These are phyloP conservation scores for Vulpes vulpes DNA, from an alignment of 2,113 vertebrate genomes.

Conservation along the genomic window DNA sequence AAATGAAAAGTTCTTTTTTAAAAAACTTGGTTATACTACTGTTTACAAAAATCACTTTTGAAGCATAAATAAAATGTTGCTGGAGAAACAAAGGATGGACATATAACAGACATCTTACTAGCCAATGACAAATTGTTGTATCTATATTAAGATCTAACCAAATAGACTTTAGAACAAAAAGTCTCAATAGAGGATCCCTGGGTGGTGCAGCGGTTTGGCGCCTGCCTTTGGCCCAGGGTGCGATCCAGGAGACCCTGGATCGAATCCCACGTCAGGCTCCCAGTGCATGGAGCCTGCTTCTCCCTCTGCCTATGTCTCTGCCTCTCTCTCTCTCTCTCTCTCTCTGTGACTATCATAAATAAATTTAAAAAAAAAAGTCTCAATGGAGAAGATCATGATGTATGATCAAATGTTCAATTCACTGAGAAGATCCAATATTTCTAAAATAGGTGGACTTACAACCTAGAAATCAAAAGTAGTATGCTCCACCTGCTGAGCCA, in stretches of 20 bases:
- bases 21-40: not conserved
- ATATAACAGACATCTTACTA: not conserved
- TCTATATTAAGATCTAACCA: not conserved
- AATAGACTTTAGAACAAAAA: not conserved
- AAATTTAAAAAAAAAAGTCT: not conserved
- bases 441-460: not conserved
- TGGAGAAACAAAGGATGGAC: not conserved
- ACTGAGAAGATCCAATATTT: not conserved
- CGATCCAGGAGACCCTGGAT: no score
- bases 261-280: no score
- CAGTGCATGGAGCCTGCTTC: no score
- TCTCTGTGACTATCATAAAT: no score
- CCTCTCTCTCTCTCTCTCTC: no score
- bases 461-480: no score
- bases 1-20: no score
- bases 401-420: not conserved
- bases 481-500: no score
- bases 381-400: not conserved
- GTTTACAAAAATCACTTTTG: not conserved
- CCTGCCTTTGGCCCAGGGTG: no score
- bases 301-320: no score
- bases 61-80: not conserved
- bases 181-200: no score
- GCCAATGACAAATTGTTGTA: not conserved
- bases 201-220: no score